Evolutionary conservation across 2,113 vertebrate species (phyloP).

Genomic region (Carassius auratus): DNA sequence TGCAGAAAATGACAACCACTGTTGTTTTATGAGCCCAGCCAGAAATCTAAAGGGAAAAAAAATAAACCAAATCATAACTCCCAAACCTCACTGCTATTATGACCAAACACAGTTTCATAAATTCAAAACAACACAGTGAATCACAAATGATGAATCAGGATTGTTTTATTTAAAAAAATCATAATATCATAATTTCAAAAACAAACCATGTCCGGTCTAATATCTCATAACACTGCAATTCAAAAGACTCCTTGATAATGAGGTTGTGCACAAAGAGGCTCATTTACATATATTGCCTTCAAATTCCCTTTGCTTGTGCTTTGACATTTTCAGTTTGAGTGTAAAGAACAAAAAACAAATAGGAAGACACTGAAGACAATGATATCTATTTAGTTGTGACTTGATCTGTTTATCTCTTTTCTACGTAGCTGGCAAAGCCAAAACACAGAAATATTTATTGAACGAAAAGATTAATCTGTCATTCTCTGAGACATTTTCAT

Average conservation of each 20-base stretch:
- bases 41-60: neutral
- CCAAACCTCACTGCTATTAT: neutral
- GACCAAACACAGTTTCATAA: constrained; percentile 5
- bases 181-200: constrained; percentile 26
- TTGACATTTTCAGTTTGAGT: constrained; percentile 25
- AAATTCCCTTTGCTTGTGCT: constrained; percentile 33
- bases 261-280: neutral
- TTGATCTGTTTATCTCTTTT: constrained; percentile 15
- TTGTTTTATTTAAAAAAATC: constrained; percentile 52
- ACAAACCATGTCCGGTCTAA: constrained; percentile 40
- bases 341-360: constrained; percentile 40
- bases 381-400: constrained; percentile 32
- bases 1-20: neutral
- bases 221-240: constrained; percentile 33
- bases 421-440: constrained; percentile 44
- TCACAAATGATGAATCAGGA: constrained; percentile 9
- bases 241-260: constrained; percentile 28
- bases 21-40: neutral
- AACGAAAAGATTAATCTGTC: constrained; percentile 35
- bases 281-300: constrained; percentile 28
- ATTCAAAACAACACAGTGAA: neutral
- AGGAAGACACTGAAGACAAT: constrained; percentile 56
- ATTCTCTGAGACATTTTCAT: constrained; percentile 16
- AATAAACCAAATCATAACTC: neutral
- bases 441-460: constrained; percentile 45